These are phyloP conservation scores for Gymnothorax reevesii DNA, from an alignment of 2,797 vertebrate genomes.

Conservation along the genomic window DNA sequence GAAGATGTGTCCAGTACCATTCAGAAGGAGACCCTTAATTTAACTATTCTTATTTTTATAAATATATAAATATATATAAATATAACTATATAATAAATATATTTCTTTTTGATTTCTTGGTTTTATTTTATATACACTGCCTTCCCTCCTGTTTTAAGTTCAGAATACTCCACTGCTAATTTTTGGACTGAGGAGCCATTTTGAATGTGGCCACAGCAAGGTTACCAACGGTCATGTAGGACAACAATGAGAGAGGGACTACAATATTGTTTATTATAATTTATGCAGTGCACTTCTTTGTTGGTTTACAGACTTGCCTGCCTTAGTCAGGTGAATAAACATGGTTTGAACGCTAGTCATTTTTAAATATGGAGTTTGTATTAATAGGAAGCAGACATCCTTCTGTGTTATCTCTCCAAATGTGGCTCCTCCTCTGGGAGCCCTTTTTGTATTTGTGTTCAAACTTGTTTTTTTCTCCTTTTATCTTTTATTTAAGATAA, in stretches of 20 bases:
- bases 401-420: slow-evolving; percentile 12
- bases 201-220: slow-evolving; percentile 38
- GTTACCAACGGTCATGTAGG: slow-evolving; percentile 66
- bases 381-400: slow-evolving; percentile 53
- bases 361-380: slow-evolving; percentile 81
- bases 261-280: slow-evolving; percentile 41
- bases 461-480: slow-evolving; percentile 41
- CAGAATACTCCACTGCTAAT: slow-evolving; percentile 32
- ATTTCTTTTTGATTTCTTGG: slow-evolving; percentile 50
- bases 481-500: slow-evolving; percentile 80
- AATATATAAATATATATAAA: slow-evolving; percentile 59
- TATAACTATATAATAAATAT: slow-evolving; percentile 44
- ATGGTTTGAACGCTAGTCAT: slow-evolving; percentile 76
- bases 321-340: slow-evolving; percentile 70
- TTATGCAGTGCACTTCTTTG: slow-evolving; percentile 72
- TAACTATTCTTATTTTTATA: slow-evolving; percentile 53
- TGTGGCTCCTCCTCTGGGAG: slow-evolving; percentile 35
- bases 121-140: slow-evolving; percentile 47
- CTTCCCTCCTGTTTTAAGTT: slow-evolving; percentile 3
- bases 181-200: slow-evolving; percentile 35
- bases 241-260: slow-evolving; percentile 59
- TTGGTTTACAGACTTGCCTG: slow-evolving; percentile 83
- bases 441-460: slow-evolving; percentile 39
- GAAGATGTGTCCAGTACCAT: slow-evolving; percentile 28
- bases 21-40: slow-evolving; percentile 45